Conservation (phyloP, 2,797 vertebrate genomes). For the Spinibarbus caldwelli region DNA sequence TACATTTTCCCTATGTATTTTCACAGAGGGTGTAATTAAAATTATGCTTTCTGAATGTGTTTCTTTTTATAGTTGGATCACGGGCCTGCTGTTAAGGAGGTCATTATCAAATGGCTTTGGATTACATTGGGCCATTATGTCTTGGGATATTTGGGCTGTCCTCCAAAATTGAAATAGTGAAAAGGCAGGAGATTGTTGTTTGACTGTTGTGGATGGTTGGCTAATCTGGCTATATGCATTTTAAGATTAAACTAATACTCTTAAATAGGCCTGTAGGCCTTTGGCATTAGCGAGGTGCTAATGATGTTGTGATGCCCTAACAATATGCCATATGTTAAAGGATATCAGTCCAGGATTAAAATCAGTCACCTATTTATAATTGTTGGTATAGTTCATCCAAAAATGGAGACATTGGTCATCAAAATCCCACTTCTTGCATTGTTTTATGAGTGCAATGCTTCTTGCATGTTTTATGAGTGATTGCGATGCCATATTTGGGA, state of each 20-base stretch:
- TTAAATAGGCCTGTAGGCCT: not conserved
- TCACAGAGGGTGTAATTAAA: constrained; percentile 66
- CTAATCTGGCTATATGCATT: constrained; percentile 9
- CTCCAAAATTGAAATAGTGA: constrained; percentile 30
- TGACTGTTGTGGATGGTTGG: constrained; percentile 22
- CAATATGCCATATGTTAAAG: not conserved
- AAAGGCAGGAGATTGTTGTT: constrained; percentile 35
- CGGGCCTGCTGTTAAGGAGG: constrained; percentile 60
- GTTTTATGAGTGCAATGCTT: too few species aligned
- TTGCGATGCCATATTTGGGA: not conserved
- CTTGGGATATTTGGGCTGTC: constrained; percentile 58
- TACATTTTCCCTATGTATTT: constrained; percentile 56
- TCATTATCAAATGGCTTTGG: constrained; percentile 67
- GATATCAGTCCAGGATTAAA: not conserved
- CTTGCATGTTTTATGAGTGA: not conserved
- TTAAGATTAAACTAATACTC: constrained; percentile 24
- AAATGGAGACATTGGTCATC: not conserved
- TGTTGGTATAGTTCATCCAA: not conserved
- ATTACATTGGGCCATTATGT: constrained; percentile 63
- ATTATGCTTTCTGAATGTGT: constrained; percentile 45
- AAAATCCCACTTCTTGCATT: not conserved
- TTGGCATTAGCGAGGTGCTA: not conserved
- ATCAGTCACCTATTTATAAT: not conserved
- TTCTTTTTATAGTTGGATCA: constrained; percentile 54
- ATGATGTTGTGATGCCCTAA: not conserved